Evolutionary conservation across 2,888 invertebrate genomes (phyloP), one percentile per base, ranked within the genome.

Genomic region (Bombyx huttoni): DNA sequence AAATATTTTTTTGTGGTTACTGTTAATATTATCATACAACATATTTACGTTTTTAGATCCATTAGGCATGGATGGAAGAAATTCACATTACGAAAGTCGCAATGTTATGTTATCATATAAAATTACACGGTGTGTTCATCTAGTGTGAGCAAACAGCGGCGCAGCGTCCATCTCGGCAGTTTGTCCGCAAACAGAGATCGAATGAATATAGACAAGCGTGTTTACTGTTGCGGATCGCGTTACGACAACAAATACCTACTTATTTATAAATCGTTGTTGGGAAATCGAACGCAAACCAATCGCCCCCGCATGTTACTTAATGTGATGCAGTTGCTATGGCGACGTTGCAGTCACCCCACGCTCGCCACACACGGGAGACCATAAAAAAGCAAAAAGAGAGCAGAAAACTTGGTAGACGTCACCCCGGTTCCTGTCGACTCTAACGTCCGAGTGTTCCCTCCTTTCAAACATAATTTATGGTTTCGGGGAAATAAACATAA

Each of bases 391-490:
- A 75, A 74, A 65, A 72, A 68, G 73, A 77, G 79, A 76, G 77
- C 74, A 80, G 81, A 79, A 82, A 81, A 80, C 77, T 78, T 78
- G 75, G 75, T 79, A 73, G 78, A 73, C 73, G 71, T 81, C 80
- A 78, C 85, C 86, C 83, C 79, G 83, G 81, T 81, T 82, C 81
- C 82, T 84, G 87, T 81, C 83, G 82, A 73, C 73, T 78, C 75
- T 76, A 74, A 75, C 78, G 88, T 87, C 88, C 88, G 84, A 86
- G 82, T 78, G 81, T 83, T 86, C 89, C 89, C 89, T 89, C 80
- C 87, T 85, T 87, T 85, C 89, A 87, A 89, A 89, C 88, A 82
- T 89, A 86, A 89, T 89, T 89, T 89, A 89, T 89, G 88, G 84
- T 88, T 83, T 86, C 79, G 81, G 85, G 88, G 88, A 89, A 89